Percentiles rank a stretch among this genome's conserved stretches.
Conservation (phyloP, 2,113 vertebrate species). For the Misgurnus mizolepis region DNA sequence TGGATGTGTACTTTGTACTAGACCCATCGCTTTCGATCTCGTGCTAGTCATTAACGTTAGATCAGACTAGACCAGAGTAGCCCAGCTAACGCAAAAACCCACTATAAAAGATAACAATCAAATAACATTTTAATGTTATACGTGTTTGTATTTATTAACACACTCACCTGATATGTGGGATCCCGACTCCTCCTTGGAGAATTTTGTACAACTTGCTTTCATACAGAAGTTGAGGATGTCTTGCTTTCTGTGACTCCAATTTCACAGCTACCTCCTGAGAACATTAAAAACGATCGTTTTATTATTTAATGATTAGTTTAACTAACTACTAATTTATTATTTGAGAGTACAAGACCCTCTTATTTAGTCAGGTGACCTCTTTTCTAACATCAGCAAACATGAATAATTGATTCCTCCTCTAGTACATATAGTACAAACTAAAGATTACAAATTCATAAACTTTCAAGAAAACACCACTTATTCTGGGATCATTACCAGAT, state of each 20-base stretch:
- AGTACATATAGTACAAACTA: not conserved
- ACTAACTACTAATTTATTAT: too few species aligned
- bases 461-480: not conserved
- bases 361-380: too few species aligned
- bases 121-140: not conserved
- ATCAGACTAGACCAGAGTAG: not conserved
- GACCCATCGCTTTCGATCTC: slow-evolving; percentile 1
- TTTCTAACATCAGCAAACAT: not conserved
- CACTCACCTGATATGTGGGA: slow-evolving; percentile 97
- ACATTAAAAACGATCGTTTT: slow-evolving; percentile 40
- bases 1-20: slow-evolving; percentile 4
- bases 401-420: too few species aligned
- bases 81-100: not conserved
- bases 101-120: not conserved
- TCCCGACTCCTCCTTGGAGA: slow-evolving; percentile 97
- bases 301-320: not conserved
- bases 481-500: not conserved
- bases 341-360: too few species aligned
- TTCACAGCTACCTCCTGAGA: slow-evolving; percentile 98
- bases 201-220: slow-evolving; percentile 99
- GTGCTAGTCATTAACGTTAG: not conserved
- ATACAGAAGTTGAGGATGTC: slow-evolving; percentile 97
- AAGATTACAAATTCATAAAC: not conserved
- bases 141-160: not conserved
- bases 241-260: slow-evolving; percentile 98